Conservation (phyloP, 2,888 invertebrate species). For the Agapostemon virescens region DNA sequence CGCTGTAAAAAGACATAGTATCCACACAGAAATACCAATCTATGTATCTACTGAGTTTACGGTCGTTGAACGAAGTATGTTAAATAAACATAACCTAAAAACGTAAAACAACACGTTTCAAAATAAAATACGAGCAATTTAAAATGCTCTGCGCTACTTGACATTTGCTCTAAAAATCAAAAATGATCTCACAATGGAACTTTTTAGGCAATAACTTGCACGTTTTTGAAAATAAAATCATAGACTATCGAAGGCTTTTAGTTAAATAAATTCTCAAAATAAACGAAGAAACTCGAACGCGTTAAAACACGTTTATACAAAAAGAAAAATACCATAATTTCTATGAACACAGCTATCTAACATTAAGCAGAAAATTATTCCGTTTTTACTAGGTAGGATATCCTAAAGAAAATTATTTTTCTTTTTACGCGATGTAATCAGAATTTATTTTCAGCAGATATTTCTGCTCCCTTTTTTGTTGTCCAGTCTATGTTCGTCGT, state of each 20-base stretch:
- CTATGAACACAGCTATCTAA: not conserved
- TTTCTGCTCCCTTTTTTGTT: slow-evolving; percentile 35
- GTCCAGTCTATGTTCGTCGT: slow-evolving; percentile 29
- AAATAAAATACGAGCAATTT: not conserved
- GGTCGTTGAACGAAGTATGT: not conserved
- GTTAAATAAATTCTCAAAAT: not conserved
- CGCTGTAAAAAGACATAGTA: not conserved
- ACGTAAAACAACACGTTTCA: not conserved
- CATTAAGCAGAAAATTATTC: slow-evolving; percentile 4
- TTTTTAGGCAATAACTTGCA: not conserved
- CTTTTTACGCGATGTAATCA: slow-evolving; percentile 42
- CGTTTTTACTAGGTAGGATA: slow-evolving; percentile 28
- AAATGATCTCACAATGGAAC: not conserved
- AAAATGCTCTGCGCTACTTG: not conserved
- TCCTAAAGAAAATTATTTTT: slow-evolving; percentile 36
- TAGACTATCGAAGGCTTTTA: not conserved
- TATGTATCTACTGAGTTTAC: not conserved
- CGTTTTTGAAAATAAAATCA: not conserved
- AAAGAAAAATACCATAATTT: slow-evolving; percentile 10
- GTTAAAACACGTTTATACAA: not conserved
- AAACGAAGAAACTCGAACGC: too few species aligned
- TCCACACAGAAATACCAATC: not conserved
- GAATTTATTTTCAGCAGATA: slow-evolving; percentile 60
- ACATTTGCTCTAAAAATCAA: not conserved
- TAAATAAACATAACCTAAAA: slow-evolving; percentile 25